These are phyloP conservation scores for Syrmaticus mikado DNA, from an alignment of 2,113 vertebrate genomes.

Conservation along the genomic window DNA sequence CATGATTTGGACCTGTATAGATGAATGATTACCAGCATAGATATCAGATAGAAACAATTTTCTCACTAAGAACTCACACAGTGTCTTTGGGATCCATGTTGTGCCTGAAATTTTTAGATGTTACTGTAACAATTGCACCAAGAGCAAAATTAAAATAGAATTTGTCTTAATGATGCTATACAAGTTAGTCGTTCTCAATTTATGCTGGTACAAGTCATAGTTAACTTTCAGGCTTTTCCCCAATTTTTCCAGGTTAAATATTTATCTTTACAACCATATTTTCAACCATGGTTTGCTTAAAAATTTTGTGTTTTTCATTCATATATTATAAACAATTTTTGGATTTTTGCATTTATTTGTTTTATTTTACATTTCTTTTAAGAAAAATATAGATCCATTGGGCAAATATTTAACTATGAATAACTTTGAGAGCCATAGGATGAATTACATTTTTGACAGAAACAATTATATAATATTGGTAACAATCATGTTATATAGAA, in stretches of 20 bases:
- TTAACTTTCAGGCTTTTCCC: not conserved
- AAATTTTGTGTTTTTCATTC: not conserved
- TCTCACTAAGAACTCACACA: not conserved
- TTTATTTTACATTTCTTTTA: not conserved
- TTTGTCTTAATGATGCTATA: not conserved
- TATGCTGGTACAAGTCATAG: not conserved
- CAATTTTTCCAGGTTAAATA: not conserved
- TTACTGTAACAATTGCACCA: not conserved
- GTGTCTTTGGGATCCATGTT: not conserved
- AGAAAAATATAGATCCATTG: not conserved
- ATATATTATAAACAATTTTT: not conserved
- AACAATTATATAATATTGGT: conserved; percentile 45
- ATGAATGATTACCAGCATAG: not conserved
- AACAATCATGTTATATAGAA: conserved; percentile 58
- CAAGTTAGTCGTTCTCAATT: not conserved
- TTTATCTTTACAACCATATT: not conserved
- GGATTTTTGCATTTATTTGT: not conserved
- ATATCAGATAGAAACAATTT: not conserved
- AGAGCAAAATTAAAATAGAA: not conserved
- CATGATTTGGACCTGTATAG: not conserved
- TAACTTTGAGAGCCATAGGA: conserved; percentile 43
- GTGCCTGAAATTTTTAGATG: not conserved
- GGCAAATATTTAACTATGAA: conserved; percentile 63
- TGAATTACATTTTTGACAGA: conserved; percentile 69
- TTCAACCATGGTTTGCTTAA: not conserved